Evolutionary conservation across 2,888 invertebrate species (phyloP).

Genomic region (Drosophila acutilabella): DNA sequence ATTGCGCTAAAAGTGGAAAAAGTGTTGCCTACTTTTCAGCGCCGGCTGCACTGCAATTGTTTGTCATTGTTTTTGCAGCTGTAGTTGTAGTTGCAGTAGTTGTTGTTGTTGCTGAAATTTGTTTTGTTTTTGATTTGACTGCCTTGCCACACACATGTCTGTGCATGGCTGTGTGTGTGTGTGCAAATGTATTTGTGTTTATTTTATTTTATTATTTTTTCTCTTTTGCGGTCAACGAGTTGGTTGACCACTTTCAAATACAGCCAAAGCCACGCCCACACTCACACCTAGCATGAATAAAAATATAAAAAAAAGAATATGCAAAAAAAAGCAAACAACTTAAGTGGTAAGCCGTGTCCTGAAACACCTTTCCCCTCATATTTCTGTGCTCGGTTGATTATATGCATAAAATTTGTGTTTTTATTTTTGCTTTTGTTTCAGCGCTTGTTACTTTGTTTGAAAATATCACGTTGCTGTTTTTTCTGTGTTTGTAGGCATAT

Average conservation of each 20-base stretch:
- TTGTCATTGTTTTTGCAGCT: slow-evolving; percentile 34
- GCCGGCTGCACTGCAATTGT: slow-evolving; percentile 47
- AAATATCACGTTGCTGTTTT: slow-evolving; percentile 37
- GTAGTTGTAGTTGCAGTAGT: slow-evolving; percentile 32
- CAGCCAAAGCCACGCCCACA: slow-evolving; percentile 50
- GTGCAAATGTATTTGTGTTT: slow-evolving; percentile 57
- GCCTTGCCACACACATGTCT: slow-evolving; percentile 41
- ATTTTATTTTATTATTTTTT: slow-evolving; percentile 73
- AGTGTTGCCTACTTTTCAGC: slow-evolving; percentile 75
- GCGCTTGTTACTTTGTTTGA: slow-evolving; percentile 13
- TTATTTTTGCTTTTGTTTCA: slow-evolving; percentile 18
- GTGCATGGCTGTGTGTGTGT: slow-evolving; percentile 28
- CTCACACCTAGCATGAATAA: slow-evolving; percentile 1
- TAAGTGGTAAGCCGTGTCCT: slow-evolving; percentile 31
- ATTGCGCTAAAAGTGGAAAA: slow-evolving; percentile 15
- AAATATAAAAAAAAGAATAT: background rate
- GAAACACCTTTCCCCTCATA: slow-evolving; percentile 2
- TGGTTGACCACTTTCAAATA: slow-evolving; percentile 84
- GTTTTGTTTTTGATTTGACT: slow-evolving; percentile 79
- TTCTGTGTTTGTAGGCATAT: slow-evolving; percentile 34
- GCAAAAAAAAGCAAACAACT: slow-evolving; percentile 35
- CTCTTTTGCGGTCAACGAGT: slow-evolving; percentile 82
- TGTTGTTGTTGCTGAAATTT: slow-evolving; percentile 54
- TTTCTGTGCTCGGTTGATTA: slow-evolving; percentile 47
- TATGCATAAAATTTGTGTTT: slow-evolving; percentile 51